Evolutionary conservation across 1,140 invertebrate species (phyloP).

Genomic region (Oedothorax gibbosus): DNA sequence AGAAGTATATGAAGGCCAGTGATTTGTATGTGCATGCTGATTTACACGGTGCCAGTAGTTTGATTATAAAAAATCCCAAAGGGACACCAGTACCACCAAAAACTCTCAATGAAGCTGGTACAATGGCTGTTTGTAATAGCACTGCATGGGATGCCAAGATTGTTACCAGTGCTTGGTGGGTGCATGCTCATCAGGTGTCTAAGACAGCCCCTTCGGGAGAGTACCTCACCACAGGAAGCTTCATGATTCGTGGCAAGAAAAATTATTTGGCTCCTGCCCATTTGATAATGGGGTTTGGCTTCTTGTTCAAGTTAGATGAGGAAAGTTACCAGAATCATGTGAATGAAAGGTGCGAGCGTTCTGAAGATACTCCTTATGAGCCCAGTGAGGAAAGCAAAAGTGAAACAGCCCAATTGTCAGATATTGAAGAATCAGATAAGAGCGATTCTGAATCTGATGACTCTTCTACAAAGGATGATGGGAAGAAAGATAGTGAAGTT

Average conservation of each 20-base stretch:
- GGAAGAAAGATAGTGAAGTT: neutral
- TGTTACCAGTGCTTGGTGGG: conserved; percentile 96
- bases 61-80: conserved; percentile 90
- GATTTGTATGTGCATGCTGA: conserved; percentile 92
- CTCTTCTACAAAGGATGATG: neutral
- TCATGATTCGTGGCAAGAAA: conserved; percentile 99
- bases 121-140: conserved; percentile 96
- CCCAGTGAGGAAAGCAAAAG: conserved; percentile 29
- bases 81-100: conserved; percentile 84
- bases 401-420: conserved; percentile 49
- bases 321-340: conserved; percentile 69
- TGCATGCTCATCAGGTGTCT: conserved; percentile 87
- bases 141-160: conserved; percentile 98
- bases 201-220: conserved; percentile 98
- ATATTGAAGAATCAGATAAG: conserved; percentile 60
- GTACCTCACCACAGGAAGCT: conserved; percentile 94
- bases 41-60: conserved; percentile 92
- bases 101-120: conserved; percentile 95
- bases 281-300: conserved; percentile 92
- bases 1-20: conserved; percentile 86
- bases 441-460: conserved; percentile 18
- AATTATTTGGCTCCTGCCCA: conserved; percentile 94
- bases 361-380: conserved; percentile 37
- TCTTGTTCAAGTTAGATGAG: conserved; percentile 87
- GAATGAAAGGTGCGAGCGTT: conserved; percentile 66